phyloP scores from a whole-genome alignment of 2,113 vertebrate genomes.

The Strix aluco region DNA sequence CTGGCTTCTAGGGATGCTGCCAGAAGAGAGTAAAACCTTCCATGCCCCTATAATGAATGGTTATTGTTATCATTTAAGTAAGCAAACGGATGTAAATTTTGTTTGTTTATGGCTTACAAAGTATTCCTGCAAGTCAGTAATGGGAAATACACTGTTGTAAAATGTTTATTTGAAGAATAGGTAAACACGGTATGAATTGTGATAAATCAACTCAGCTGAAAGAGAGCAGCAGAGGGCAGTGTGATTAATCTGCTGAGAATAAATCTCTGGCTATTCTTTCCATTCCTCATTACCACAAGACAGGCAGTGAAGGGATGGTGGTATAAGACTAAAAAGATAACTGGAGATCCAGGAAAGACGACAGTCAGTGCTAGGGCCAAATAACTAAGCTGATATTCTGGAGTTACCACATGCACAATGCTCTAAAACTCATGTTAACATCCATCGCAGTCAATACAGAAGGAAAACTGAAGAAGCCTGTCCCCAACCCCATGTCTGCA shows the following conservation, averaged over 20 bases:
- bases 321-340: not conserved
- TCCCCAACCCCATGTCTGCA: not conserved
- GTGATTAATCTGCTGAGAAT: conserved; percentile 8
- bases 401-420: not conserved
- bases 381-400: not conserved
- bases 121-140: not conserved
- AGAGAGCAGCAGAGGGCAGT: conserved; percentile 33
- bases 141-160: not conserved
- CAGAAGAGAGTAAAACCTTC: not conserved
- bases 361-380: not conserved
- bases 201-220: not conserved
- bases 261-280: not conserved
- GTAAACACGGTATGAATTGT: not conserved
- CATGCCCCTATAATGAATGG: not conserved
- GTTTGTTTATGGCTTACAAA: not conserved
- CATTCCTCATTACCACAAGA: not conserved
- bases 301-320: not conserved
- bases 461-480: not conserved
- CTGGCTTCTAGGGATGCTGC: not conserved
- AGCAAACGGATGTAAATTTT: not conserved
- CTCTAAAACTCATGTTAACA: not conserved
- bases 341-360: not conserved
- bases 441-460: not conserved
- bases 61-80: not conserved
- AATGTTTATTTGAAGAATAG: not conserved